Evolutionary conservation across 1,140 invertebrate species (phyloP).

Genomic region (Aphelenchoides besseyi): DNA sequence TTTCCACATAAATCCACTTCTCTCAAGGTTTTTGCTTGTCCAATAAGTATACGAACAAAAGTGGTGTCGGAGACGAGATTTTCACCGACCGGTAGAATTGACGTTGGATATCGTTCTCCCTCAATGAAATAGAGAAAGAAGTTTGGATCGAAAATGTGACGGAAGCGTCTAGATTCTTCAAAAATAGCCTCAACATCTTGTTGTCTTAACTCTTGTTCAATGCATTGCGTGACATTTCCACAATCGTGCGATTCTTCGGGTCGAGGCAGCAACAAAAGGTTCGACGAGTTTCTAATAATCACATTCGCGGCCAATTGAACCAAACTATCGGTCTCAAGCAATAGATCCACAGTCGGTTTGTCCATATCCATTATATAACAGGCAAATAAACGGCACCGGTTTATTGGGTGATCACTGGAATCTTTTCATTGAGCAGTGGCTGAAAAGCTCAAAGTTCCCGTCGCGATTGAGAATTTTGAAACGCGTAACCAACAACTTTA

Average conservation of each 20-base stretch:
- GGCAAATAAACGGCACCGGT: not conserved
- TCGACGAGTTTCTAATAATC: not conserved
- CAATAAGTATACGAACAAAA: not conserved
- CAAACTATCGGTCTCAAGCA: not conserved
- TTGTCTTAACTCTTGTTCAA: not conserved
- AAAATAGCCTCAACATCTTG: constrained; percentile 16
- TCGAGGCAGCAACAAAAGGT: not conserved
- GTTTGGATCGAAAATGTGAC: not conserved
- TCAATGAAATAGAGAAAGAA: constrained; percentile 14
- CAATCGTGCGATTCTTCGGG: too few relatives aligned
- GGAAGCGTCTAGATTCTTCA: not conserved
- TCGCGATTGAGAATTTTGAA: not conserved
- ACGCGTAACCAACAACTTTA: not conserved
- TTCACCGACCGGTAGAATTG: not conserved
- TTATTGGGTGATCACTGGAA: not conserved
- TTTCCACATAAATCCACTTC: constrained; percentile 7
- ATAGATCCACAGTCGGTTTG: not conserved
- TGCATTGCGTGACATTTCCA: not conserved
- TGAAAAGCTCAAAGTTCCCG: constrained; percentile 2
- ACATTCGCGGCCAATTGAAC: not conserved
- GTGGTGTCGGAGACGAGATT: not conserved
- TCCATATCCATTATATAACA: not conserved
- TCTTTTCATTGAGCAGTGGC: not conserved
- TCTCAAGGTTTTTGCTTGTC: not conserved
- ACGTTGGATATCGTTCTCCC: constrained; percentile 6